These are phyloP conservation scores for Allochrocebus solatus DNA, from an alignment of 2,797 vertebrate species.

Conservation along the genomic window DNA sequence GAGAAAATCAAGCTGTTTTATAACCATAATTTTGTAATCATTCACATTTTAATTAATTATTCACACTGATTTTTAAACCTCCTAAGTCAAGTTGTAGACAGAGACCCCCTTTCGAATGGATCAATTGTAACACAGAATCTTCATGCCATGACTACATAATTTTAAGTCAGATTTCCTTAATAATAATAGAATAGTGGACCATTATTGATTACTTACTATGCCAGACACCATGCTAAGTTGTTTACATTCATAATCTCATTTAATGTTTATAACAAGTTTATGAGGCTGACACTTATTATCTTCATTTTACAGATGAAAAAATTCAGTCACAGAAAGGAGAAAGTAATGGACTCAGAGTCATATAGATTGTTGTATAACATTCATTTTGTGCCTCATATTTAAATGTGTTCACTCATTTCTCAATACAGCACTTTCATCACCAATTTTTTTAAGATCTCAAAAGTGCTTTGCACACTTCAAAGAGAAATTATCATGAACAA, in stretches of 20 bases:
- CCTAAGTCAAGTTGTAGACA: background rate
- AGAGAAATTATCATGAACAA: background rate
- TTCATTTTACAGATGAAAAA: conserved; percentile 4
- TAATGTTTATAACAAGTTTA: background rate
- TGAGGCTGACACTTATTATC: background rate
- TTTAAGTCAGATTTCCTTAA: background rate
- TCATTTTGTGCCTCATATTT: background rate
- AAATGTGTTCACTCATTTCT: conserved; percentile 22
- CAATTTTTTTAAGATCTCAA: background rate
- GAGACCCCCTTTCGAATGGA: background rate
- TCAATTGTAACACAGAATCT: background rate
- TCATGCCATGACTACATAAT: background rate
- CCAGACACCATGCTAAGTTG: background rate
- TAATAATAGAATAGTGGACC: background rate
- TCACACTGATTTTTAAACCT: background rate
- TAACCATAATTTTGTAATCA: background rate
- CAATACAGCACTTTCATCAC: background rate
- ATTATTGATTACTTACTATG: background rate
- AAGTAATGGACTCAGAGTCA: background rate
- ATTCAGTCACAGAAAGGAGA: background rate
- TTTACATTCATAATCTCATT: background rate
- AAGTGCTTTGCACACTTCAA: background rate
- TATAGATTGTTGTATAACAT: background rate
- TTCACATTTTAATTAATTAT: background rate
- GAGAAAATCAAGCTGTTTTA: background rate